These are phyloP conservation scores for Stenichneumon culpator DNA, from an alignment of 2,888 invertebrate species.

Conservation along the genomic window DNA sequence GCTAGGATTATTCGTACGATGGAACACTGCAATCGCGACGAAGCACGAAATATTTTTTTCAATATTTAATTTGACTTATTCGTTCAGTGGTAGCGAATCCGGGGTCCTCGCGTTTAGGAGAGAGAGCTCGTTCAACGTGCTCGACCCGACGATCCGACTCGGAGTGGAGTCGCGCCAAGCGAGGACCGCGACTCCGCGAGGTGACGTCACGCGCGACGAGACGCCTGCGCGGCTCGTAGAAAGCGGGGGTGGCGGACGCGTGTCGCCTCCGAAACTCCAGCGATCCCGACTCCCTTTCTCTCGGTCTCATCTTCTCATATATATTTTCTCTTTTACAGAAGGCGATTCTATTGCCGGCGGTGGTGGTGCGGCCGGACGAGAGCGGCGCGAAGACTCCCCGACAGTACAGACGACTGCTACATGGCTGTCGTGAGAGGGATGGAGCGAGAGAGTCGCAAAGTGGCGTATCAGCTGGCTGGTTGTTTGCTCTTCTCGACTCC, in stretches of 20 bases:
- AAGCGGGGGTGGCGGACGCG: constrained; percentile 47
- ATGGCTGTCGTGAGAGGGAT: constrained; percentile 17
- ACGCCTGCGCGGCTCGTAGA: constrained; percentile 64
- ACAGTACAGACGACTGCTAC: constrained; percentile 47
- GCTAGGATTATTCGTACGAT: not conserved
- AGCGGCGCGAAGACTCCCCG: constrained; percentile 43
- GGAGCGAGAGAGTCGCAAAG: constrained; percentile 53
- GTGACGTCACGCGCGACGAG: constrained; percentile 64
- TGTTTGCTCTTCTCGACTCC: constrained; percentile 61
- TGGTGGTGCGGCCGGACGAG: constrained; percentile 42
- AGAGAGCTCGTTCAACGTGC: constrained; percentile 67
- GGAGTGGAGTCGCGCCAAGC: constrained; percentile 75
- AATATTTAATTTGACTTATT: not conserved
- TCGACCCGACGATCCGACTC: constrained; percentile 78
- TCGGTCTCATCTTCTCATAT: constrained; percentile 24
- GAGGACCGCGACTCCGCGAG: constrained; percentile 66
- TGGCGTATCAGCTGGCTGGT: constrained; percentile 63
- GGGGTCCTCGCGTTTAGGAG: not conserved
- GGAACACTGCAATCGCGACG: constrained; percentile 15
- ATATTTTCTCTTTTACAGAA: constrained; percentile 28
- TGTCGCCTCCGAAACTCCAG: constrained; percentile 34
- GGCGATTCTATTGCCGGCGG: constrained; percentile 13
- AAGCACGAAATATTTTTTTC: constrained; percentile 1
- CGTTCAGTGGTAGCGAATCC: too few relatives aligned
- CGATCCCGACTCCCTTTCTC: constrained; percentile 24